Evolutionary conservation across 2,888 invertebrate species (phyloP).

Genomic region (Melanostoma scalare): DNA sequence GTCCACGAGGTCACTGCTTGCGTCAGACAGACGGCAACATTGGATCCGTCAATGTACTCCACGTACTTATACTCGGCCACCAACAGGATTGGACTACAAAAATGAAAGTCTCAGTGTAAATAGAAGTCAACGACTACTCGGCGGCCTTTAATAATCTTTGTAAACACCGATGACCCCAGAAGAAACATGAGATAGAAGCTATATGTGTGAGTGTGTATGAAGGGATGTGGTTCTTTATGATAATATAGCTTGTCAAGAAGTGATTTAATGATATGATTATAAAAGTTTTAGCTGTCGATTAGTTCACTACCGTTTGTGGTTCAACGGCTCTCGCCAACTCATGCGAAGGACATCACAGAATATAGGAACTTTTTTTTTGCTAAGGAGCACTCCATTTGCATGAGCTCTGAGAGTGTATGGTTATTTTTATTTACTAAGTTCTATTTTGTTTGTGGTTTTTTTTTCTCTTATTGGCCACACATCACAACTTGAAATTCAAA

Average conservation of each 20-base stretch:
- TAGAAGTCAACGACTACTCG: constrained; percentile 15
- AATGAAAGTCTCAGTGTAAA: constrained; percentile 81
- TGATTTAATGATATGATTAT: constrained; percentile 64
- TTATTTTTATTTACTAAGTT: constrained; percentile 45
- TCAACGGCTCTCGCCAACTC: constrained; percentile 28
- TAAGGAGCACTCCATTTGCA: constrained; percentile 23
- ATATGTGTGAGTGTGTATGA: constrained; percentile 1
- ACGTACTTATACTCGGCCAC: constrained; percentile 88
- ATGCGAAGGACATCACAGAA: constrained; percentile 44
- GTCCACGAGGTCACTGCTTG: constrained; percentile 90
- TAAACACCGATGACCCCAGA: constrained; percentile 29
- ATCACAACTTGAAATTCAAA: constrained; percentile 61
- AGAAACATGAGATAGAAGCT: constrained; percentile 1
- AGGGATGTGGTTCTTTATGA: constrained; percentile 10
- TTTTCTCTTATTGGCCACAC: constrained; percentile 35
- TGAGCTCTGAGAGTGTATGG: constrained; percentile 37
- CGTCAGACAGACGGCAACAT: constrained; percentile 90
- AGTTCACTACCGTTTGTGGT: constrained; percentile 13
- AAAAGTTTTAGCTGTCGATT: constrained; percentile 49
- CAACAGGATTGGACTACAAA: constrained; percentile 90
- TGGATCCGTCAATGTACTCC: constrained; percentile 87
- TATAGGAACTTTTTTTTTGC: constrained; percentile 16
- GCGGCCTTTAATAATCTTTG: constrained; percentile 17
- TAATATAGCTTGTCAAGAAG: constrained; percentile 44
- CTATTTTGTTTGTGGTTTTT: constrained; percentile 10